These are phyloP conservation scores for Probaryconus sp. DNA, from an alignment of 1,140 invertebrate genomes.

Conservation along the genomic window DNA sequence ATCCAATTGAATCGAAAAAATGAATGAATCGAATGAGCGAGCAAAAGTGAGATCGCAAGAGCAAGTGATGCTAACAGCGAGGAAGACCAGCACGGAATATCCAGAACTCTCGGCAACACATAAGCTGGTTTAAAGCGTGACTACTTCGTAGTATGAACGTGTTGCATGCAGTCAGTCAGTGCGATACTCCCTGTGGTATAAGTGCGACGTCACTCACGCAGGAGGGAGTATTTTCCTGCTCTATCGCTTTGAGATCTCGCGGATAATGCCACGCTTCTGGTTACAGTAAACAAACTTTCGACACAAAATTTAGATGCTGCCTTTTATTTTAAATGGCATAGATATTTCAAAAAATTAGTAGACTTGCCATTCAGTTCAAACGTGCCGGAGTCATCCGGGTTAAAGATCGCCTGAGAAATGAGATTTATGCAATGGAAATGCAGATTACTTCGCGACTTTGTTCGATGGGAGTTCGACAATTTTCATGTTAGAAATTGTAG, in stretches of 20 bases:
- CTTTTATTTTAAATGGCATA: neutral
- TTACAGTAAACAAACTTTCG: constrained; percentile 43
- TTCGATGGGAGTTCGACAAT: no score
- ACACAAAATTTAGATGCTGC: constrained; percentile 4
- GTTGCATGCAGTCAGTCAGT: constrained; percentile 38
- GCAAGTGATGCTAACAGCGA: constrained; percentile 60
- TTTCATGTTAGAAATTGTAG: no score
- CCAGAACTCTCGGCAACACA: constrained; percentile 25
- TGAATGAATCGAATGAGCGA: neutral
- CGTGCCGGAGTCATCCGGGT: no score
- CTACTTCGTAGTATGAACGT: constrained; percentile 40
- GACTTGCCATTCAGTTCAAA: no score
- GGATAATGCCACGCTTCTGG: constrained; percentile 37
- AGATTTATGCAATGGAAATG: no score
- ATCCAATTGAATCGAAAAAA: no score
- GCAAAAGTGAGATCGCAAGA: constrained; percentile 20
- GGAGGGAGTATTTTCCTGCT: constrained; percentile 37
- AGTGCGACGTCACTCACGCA: constrained; percentile 14
- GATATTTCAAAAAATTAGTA: neutral
- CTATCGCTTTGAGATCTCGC: constrained; percentile 40
- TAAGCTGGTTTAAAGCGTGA: constrained; percentile 43
- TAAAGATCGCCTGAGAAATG: no score
- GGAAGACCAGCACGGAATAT: constrained; percentile 66
- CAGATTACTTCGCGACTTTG: no score
- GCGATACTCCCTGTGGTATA: constrained; percentile 40